Evolutionary conservation across 2,797 vertebrate species (phyloP), one percentile per base, ranked within the genome.

Genomic region (Mormyrops boulengeri): DNA sequence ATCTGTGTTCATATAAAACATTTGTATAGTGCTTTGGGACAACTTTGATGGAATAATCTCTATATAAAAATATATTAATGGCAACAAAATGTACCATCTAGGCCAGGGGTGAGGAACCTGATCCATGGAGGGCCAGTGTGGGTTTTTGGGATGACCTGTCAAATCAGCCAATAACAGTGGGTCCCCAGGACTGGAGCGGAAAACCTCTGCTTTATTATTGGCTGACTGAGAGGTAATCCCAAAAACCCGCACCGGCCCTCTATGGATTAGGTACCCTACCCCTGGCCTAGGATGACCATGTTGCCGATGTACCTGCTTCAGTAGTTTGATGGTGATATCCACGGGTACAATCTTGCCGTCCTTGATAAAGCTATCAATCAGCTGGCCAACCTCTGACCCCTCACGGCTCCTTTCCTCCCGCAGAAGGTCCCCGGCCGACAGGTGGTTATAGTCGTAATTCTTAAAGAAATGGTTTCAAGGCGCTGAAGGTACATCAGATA

Each of bases 341-440:
- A 99, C 98, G 0, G 99, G 99, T 38, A 99, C 99, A 0, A 99
- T 99, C 94, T 97, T 97, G 69, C 99, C 99, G 55, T 99, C 98
- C 92, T 97, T 98, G 93, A 99, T 99, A 93, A 95, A 97, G 93
- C 69, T 96, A 93, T 96, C 97, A 89, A 99, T 99, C 91, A 99
- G 98, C 92, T 97, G 96, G 89, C 98, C 98, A 19, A 91, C 96
- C 91, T 99, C 95, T 0, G 99, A 99, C 41, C 94, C 97, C 17
- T 96, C 95, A 90, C 98, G 96, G 53, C 96, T 97, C 73, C 97
- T 96, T 93, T 99, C 99, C 14, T 96, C 97, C 90, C 98, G 96
- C 91, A 99, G 96, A 87, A 99, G 95, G 93, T 99, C 99, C 49
- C 99, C 98, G 2, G 98, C 98, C 73, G 98, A 99, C 93, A 99